Conservation (phyloP, 92 coral and sea anemone species). For the Paragorgia papillata region DNA sequence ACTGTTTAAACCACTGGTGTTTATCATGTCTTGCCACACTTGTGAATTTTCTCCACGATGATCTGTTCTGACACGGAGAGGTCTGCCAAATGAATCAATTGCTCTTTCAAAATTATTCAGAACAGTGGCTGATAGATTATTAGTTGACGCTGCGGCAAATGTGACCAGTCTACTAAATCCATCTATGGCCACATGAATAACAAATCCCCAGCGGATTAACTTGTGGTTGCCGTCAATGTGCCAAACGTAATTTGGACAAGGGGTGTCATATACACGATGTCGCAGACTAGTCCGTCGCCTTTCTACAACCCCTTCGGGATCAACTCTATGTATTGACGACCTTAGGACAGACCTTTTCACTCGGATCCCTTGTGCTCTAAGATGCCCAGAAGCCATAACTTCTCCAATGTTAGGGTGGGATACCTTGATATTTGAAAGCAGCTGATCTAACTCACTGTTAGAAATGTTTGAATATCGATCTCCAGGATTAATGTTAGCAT, state of each 20-base stretch:
- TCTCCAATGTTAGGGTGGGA: constrained; percentile 22
- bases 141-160: constrained; percentile 23
- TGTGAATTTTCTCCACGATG: constrained; percentile 47
- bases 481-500: constrained; percentile 27
- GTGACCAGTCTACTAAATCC: constrained; percentile 44
- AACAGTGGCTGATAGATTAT: constrained; percentile 13
- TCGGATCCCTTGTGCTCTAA: constrained; percentile 4
- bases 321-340: constrained; percentile 2
- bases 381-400: constrained; percentile 10
- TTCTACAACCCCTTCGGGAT: constrained; percentile 24
- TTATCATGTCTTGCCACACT: constrained; percentile 37
- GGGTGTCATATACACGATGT: constrained; percentile 31
- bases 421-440: constrained; percentile 1
- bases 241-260: constrained; percentile 29
- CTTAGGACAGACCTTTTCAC: constrained; percentile 13
- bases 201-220: constrained; percentile 44
- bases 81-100: constrained; percentile 26
- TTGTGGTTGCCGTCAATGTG: constrained; percentile 49
- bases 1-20: constrained; percentile 25
- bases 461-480: constrained; percentile 12
- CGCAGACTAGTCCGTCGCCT: constrained; percentile 7
- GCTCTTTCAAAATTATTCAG: constrained; percentile 22
- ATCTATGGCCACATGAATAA: constrained; percentile 44
- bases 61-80: constrained; percentile 46
- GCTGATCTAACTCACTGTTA: constrained; percentile 6